Evolutionary conservation across 2,888 invertebrate species (phyloP), one percentile per base, ranked within the genome.

Genomic region (Ptychoptera albimana): DNA sequence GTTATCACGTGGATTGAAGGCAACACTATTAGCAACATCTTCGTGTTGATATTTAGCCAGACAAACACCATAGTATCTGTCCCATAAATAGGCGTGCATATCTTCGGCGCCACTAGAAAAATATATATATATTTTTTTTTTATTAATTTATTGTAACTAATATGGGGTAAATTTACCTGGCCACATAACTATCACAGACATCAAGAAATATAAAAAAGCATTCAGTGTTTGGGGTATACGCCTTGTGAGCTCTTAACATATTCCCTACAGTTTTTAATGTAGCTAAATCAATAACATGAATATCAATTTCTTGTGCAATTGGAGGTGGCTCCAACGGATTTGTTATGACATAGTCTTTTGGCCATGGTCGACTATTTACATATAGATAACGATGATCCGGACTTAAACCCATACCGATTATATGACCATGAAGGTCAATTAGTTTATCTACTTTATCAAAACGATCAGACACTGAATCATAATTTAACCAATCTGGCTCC

Each of bases 181-280:
- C 86, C 9, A 88, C 82, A 61, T 83, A 87, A 57, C 83, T 77
- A 51, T 83, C 74, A 54, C 78, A 80, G 6, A 85, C 86, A 60
- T 87, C 85, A 39, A 87, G 67, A 61, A 87, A 88, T 55, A 87
- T 85, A 57, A 86, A 86, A 60, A 85, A 87, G 54, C 86, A 87
- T 57, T 86, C 84, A 45, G 82, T 82, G 57, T 84, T 84, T 1
- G 84, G 79, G 2, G 86, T 86, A 58, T 82, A 88, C 1, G 84
- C 85, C 58, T 81, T 81, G 60, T 86, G 86, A 1, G 83, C 74
- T 46, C 82, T 68, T 29, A 83, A 60, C 78, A 85, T 82, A 45
- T 76, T 80, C 5, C 85, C 86, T 5, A 85, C 82, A 59, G 75
- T 75, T 56, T 78, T 75, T 47, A 86, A 66, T 0, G 79, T 82